phyloP scores from a whole-genome alignment of 1,140 invertebrate genomes.

The Halictus rubicundus region DNA sequence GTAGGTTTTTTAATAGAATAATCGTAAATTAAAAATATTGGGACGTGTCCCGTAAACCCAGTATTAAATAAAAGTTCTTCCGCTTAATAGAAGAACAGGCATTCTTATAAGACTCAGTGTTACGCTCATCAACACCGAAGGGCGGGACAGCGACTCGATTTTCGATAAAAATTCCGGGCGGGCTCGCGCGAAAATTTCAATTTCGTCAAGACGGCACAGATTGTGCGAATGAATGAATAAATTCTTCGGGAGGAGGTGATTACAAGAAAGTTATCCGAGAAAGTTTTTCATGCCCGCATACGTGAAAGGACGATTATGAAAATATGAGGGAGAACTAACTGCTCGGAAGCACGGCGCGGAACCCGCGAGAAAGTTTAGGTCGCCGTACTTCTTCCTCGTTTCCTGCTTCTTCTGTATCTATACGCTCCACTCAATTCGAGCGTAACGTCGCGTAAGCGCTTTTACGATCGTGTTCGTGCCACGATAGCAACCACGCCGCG shows the following conservation, averaged over 20 bases:
- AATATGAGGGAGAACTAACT: conserved; percentile 36
- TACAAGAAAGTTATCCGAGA: not conserved
- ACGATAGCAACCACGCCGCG: conserved; percentile 54
- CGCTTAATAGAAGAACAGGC: too few relatives aligned
- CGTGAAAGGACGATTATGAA: conserved; percentile 33
- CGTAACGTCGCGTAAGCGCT: conserved; percentile 69
- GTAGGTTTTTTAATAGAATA: too few relatives aligned
- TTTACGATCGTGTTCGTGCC: conserved; percentile 65
- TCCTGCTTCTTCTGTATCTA: conserved; percentile 57
- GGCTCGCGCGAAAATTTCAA: not conserved
- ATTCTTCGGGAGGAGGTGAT: not conserved
- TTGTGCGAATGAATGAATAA: conserved; percentile 28
- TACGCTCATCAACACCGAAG: too few relatives aligned
- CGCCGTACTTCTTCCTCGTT: conserved; percentile 42
- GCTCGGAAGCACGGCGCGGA: conserved; percentile 14
- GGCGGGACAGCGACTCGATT: too few relatives aligned
- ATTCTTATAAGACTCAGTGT: too few relatives aligned
- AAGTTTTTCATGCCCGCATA: conserved; percentile 39
- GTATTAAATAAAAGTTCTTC: too few relatives aligned
- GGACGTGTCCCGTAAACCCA: too few relatives aligned
- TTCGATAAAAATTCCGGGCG: conserved; percentile 11
- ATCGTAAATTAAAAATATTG: too few relatives aligned
- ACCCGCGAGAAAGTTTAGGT: conserved; percentile 46
- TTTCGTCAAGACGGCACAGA: not conserved
- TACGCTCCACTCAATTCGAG: conserved; percentile 59